Evolutionary conservation across 1,140 invertebrate genomes (phyloP).

Genomic region (Drosophila triauraria): DNA sequence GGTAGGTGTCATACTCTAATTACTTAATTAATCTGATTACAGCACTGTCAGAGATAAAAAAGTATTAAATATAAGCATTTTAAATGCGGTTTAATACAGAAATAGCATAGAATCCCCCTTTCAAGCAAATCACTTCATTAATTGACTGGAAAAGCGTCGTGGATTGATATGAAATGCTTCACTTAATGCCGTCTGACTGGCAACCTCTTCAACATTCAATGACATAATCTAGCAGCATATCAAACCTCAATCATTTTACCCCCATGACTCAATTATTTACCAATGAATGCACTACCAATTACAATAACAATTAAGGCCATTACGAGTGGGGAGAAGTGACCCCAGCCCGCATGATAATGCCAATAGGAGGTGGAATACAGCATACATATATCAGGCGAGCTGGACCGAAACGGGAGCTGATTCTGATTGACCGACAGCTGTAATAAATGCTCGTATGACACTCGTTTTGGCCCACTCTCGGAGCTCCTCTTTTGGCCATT

Average conservation of each 20-base stretch:
- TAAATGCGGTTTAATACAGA: neutral
- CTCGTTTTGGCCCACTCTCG: conserved; percentile 2
- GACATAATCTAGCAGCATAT: conserved; percentile 50
- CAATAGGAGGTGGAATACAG: conserved; percentile 4
- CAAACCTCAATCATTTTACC: conserved; percentile 39
- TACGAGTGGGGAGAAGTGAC: conserved; percentile 17
- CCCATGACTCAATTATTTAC: conserved; percentile 55
- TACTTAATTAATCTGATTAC: conserved; percentile 8
- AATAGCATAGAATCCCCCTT: too few species aligned
- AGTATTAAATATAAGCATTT: neutral
- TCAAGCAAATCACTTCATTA: neutral
- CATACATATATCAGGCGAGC: neutral
- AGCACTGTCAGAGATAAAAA: neutral
- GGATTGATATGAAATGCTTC: neutral
- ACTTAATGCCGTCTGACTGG: conserved; percentile 6
- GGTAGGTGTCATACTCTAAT: neutral
- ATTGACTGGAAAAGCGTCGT: neutral
- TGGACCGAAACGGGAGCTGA: conserved; percentile 38
- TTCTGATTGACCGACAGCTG: conserved; percentile 48
- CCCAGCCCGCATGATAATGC: conserved; percentile 53
- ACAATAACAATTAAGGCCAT: conserved; percentile 60
- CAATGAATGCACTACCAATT: conserved; percentile 72
- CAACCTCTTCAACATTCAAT: conserved; percentile 25
- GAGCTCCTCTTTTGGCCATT: conserved; percentile 17
- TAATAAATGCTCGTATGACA: conserved; percentile 34